Percentiles rank a stretch among this genome's conserved stretches.
Conservation (phyloP, 2,113 vertebrate genomes). For the Callipepla squamata region DNA sequence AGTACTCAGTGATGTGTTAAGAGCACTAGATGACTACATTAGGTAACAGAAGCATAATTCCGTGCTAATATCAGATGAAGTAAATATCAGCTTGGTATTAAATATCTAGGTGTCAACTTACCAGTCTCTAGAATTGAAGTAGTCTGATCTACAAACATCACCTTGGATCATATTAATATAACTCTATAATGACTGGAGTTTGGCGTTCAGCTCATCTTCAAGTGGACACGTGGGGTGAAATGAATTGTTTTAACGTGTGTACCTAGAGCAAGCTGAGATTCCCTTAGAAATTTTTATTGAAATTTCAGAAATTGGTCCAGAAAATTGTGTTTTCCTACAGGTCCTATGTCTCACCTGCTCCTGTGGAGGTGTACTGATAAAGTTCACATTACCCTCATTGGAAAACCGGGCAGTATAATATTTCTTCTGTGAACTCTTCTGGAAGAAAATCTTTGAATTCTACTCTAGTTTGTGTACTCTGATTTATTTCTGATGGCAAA, state of each 20-base stretch:
- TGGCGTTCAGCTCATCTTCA: neutral
- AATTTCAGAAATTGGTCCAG: neutral
- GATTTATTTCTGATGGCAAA: accelerated
- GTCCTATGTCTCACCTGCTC: accelerated
- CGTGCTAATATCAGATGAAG: neutral
- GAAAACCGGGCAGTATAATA: neutral
- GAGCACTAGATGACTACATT: neutral
- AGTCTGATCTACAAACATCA: neutral
- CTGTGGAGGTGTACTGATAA: neutral
- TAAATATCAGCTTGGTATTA: neutral
- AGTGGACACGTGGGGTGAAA: neutral
- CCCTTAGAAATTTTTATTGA: neutral
- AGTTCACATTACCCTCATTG: neutral
- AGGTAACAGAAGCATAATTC: neutral
- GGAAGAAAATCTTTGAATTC: neutral
- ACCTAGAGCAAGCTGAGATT: neutral
- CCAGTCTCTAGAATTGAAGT: neutral
- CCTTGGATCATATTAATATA: neutral
- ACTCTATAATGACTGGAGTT: neutral
- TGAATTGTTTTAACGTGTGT: neutral
- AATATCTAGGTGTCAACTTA: accelerated
- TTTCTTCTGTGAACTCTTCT: neutral
- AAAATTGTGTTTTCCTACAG: neutral
- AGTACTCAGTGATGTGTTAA: neutral
- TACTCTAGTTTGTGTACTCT: neutral